Conservation (phyloP, 2,113 vertebrate genomes). For the Meles meles region DNA sequence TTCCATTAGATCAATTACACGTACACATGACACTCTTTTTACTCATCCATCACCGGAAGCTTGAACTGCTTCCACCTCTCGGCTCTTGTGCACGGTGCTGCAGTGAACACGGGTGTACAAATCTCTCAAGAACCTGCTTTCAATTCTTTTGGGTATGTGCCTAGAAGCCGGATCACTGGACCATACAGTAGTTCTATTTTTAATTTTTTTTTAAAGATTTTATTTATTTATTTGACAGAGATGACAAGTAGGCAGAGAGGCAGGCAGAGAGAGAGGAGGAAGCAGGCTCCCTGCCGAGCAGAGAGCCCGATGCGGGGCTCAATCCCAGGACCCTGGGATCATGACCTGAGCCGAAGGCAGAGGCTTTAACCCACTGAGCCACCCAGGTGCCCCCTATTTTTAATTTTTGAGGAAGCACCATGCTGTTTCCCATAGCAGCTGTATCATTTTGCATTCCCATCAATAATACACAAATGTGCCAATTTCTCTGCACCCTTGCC, state of each 20-base stretch:
- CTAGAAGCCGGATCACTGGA: neutral
- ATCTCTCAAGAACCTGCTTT: neutral
- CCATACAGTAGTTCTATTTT: neutral
- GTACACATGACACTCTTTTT: neutral
- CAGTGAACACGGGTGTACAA: neutral
- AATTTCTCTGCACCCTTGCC: neutral
- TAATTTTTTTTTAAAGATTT: no score
- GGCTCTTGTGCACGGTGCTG: neutral
- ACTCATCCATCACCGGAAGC: no score
- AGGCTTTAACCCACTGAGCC: no score
- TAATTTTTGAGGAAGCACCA: neutral
- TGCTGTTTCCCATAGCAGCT: neutral
- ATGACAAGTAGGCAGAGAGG: no score
- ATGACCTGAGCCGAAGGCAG: no score
- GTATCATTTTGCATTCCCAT: neutral
- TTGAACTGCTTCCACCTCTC: neutral
- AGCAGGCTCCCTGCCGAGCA: no score
- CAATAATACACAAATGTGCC: neutral
- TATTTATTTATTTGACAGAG: no score
- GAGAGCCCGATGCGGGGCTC: no score
- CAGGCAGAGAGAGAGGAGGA: no score
- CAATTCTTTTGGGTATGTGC: neutral
- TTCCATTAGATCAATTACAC: neutral
- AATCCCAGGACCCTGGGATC: no score
- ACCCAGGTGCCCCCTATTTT: no score